Percentiles rank a stretch among this genome's conserved stretches.
phyloP scores from a whole-genome alignment of 2,888 invertebrate genomes.

The Cephalotes varians region DNA sequence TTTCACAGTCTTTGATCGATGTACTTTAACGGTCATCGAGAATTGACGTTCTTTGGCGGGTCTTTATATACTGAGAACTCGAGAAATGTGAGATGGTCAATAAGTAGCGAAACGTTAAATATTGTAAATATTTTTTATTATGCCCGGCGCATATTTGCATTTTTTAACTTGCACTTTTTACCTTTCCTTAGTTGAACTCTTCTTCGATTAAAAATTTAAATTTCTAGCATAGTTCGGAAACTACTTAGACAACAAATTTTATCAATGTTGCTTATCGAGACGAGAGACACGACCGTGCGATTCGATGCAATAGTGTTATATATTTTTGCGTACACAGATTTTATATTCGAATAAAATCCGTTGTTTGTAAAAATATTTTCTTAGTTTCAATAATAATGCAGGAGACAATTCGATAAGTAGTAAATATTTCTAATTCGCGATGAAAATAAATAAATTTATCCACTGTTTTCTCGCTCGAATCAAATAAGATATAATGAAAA shows the following conservation, averaged over 20 bases:
- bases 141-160: not conserved
- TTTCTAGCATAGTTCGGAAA: too few species aligned
- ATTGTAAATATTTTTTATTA: conserved; percentile 6
- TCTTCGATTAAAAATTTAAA: too few species aligned
- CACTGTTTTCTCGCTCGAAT: not conserved
- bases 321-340: not conserved
- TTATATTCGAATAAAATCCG: not conserved
- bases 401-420: not conserved
- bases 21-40: conserved; percentile 8
- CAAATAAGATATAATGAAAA: conserved; percentile 27
- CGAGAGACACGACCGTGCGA: too few species aligned
- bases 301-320: not conserved
- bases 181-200: not conserved
- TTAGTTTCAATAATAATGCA: not conserved
- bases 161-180: not conserved
- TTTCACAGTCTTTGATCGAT: conserved; percentile 11
- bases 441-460: not conserved
- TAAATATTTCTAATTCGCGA: not conserved
- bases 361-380: not conserved
- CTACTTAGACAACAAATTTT: too few species aligned
- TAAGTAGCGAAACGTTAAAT: conserved; percentile 6
- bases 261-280: too few species aligned
- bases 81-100: conserved; percentile 14
- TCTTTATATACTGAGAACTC: not conserved
- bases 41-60: not conserved